Evolutionary conservation across 2,888 invertebrate species (phyloP), one percentile per base, ranked within the genome.

Genomic region (Drosophila neonasuta): DNA sequence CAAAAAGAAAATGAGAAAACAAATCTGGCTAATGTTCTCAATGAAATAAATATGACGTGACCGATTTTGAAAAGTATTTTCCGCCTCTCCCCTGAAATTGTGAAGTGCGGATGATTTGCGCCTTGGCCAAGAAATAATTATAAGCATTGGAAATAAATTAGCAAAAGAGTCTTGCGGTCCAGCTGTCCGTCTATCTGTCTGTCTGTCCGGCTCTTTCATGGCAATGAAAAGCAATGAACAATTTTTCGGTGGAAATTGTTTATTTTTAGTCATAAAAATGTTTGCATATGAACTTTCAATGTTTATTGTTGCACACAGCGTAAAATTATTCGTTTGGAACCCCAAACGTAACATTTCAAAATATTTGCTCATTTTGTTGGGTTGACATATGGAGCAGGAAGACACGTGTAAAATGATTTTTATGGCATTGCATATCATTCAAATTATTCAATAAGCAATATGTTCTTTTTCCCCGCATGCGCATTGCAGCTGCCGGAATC

Each of bases 11-110:
- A 76, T 52, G 10, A 24, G 32, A n/a, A 36, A 55, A 60, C 60
- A 69, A 74, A 71, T 80, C 71, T 80, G 71, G 77, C 73, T 83
- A 83, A 86, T 83, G 79, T 83, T 80, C 79, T 69, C 57, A 80
- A 80, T 79, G 82, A 82, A 76, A 85, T 78, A 81, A 78, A 78
- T 72, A 84, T 81, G 83, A 85, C 80, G 83, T 68, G 85, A 70
- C 76, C 70, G 77, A 74, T 76, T 68, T 77, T 59, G 75, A 80
- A 81, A 85, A 78, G 67, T 62, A 62, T 80, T 85, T 82, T 82
- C 82, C 85, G 85, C 68, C 57, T 46, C 58, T 44, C 24, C 13
- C 41, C 45, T 29, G 54, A 63, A 61, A 57, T 52, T 52, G 57
- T 54, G 48, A 65, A 71, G 71, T 77, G 86, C 61, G 65, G 63